Percentiles rank a stretch among this genome's conserved stretches.
Conservation (phyloP, 2,888 invertebrate species). For the Cheilosia impressa region DNA sequence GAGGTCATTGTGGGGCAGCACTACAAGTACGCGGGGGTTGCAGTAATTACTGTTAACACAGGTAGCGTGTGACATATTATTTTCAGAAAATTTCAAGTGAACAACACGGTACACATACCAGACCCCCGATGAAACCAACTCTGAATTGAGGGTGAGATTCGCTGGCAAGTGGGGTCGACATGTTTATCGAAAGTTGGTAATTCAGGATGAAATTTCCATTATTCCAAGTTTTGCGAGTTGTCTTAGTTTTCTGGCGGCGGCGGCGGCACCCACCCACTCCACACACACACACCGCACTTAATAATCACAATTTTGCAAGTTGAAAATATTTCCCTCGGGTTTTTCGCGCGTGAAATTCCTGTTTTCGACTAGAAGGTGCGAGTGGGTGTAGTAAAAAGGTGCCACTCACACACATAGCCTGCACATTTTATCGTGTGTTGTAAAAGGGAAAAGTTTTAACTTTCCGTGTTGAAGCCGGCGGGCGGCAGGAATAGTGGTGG, state of each 20-base stretch:
- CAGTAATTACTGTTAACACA: slow-evolving; percentile 45
- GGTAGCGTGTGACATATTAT: slow-evolving; percentile 36
- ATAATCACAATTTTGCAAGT: slow-evolving; percentile 68
- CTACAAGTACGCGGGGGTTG: background rate
- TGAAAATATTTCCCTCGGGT: slow-evolving; percentile 62
- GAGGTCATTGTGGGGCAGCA: slow-evolving; percentile 10
- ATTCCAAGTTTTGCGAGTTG: slow-evolving; percentile 21
- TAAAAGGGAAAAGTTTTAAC: slow-evolving; percentile 40
- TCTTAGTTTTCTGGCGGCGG: background rate
- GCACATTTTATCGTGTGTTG: background rate
- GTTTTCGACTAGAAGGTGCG: slow-evolving; percentile 31
- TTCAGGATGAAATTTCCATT: slow-evolving; percentile 33
- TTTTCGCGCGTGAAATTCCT: slow-evolving; percentile 72
- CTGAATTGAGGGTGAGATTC: no score
- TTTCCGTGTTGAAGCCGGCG: slow-evolving; percentile 18
- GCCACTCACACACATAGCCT: background rate
- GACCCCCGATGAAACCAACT: background rate
- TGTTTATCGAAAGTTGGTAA: slow-evolving; percentile 42
- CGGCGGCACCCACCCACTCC: background rate
- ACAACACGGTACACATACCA: background rate
- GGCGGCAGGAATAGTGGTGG: background rate
- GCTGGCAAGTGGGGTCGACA: slow-evolving; percentile 1
- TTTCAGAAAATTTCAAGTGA: slow-evolving; percentile 8
- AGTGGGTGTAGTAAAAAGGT: background rate
- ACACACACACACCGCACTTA: slow-evolving; percentile 9